Evolutionary conservation across 2,797 vertebrate species (phyloP).

Genomic region (Gadopsis marmoratus): DNA sequence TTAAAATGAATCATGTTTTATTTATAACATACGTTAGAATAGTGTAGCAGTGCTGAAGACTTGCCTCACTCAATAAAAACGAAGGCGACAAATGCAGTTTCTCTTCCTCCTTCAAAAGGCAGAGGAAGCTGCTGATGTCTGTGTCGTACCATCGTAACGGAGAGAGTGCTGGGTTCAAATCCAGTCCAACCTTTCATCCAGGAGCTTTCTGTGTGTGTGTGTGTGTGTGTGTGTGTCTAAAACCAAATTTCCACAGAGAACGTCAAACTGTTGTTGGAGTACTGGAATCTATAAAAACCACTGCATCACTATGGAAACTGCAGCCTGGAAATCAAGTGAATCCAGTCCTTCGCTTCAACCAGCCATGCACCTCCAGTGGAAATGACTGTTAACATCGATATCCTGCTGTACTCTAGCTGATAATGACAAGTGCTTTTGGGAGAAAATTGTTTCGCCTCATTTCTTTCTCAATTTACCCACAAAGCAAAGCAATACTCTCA

Average conservation of each 20-base stretch:
- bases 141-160: background rate
- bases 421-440: conserved; percentile 7
- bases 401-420: conserved; percentile 10
- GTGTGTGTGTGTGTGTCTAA: conserved; percentile 17
- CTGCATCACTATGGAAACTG: conserved; percentile 67
- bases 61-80: background rate
- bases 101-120: background rate
- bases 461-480: conserved; percentile 17
- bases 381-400: conserved; percentile 21
- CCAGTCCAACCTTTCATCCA: conserved; percentile 36
- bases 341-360: conserved; percentile 3
- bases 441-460: conserved; percentile 25
- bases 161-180: conserved; percentile 39
- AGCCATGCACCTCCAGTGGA: conserved; percentile 8
- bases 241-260: conserved; percentile 36
- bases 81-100: too few species aligned
- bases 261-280: conserved; percentile 48
- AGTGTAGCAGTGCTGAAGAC: background rate
- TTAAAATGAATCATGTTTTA: background rate
- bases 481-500: conserved; percentile 23
- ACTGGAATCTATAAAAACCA: conserved; percentile 57
- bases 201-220: conserved; percentile 14
- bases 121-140: conserved; percentile 17
- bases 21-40: background rate
- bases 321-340: conserved; percentile 30